Conservation (phyloP, 2,113 vertebrate genomes). For the Delphinus delphis region DNA sequence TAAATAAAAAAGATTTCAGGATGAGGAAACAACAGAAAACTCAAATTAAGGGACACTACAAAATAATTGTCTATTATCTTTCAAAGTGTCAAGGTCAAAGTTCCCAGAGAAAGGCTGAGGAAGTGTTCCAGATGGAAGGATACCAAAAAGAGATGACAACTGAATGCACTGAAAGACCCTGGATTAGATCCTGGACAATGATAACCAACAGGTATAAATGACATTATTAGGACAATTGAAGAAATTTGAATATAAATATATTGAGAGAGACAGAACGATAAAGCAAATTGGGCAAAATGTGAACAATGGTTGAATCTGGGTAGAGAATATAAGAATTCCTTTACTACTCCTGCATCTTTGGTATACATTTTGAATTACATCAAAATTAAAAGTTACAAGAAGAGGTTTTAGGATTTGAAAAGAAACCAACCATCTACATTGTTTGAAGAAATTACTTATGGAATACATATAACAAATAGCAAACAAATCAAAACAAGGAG, state of each 20-base stretch:
- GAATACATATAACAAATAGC: not conserved
- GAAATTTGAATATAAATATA: not conserved
- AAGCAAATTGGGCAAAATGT: too few relatives aligned
- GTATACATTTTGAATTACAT: not conserved
- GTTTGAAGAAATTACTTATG: not conserved
- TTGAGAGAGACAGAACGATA: not conserved
- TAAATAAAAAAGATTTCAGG: not conserved
- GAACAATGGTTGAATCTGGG: not conserved
- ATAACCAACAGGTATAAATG: not conserved
- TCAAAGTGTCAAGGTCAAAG: not conserved
- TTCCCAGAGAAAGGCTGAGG: not conserved
- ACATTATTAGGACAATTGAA: accelerated
- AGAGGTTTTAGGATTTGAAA: not conserved
- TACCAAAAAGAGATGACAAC: not conserved
- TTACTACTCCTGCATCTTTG: not conserved
- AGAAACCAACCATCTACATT: not conserved
- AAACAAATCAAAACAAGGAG: not conserved
- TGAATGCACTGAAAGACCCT: not conserved
- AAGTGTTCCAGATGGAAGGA: not conserved
- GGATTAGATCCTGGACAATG: too few relatives aligned
- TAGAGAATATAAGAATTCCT: not conserved
- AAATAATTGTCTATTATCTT: not conserved
- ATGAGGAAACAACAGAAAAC: not conserved
- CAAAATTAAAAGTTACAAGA: not conserved
- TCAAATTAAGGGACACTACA: too few relatives aligned